phyloP scores from a whole-genome alignment of 2,888 invertebrate species.

The Amphimallon solstitiale region DNA sequence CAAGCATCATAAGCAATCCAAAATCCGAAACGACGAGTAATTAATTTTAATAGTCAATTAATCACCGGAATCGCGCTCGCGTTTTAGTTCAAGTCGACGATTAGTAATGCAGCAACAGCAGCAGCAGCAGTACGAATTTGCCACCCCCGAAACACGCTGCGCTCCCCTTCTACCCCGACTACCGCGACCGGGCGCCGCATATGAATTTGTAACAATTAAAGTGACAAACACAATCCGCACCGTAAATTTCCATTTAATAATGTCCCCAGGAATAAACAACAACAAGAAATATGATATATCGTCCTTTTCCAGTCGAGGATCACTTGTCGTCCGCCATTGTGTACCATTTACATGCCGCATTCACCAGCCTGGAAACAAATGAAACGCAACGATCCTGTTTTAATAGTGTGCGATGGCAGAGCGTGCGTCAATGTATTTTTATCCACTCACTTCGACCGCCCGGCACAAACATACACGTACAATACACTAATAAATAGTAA shows the following conservation, averaged over 20 bases:
- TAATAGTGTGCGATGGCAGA: neutral
- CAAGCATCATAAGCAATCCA: neutral
- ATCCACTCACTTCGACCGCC: neutral
- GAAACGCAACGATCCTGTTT: conserved; percentile 18
- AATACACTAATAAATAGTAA: conserved; percentile 22
- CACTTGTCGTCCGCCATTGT: conserved; percentile 32
- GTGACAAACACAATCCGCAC: conserved; percentile 59
- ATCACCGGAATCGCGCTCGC: conserved; percentile 39
- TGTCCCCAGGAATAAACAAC: conserved; percentile 43
- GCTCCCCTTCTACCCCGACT: neutral
- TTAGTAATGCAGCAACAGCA: conserved; percentile 47
- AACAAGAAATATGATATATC: conserved; percentile 43
- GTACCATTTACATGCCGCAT: conserved; percentile 10
- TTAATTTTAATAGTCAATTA: conserved; percentile 36
- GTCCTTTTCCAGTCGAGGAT: conserved; percentile 19
- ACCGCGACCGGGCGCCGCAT: neutral
- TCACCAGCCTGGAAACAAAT: conserved; percentile 28
- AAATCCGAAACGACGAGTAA: conserved; percentile 4
- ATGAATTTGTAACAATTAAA: conserved; percentile 57
- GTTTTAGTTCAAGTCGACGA: conserved; percentile 30
- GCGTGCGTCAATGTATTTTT: conserved; percentile 11
- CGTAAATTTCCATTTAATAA: conserved; percentile 60
- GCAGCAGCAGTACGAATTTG: neutral
- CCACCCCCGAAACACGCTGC: conserved; percentile 5
- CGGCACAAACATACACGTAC: neutral